Conservation (phyloP, 2,888 invertebrate species). For the Eristalis arbustorum region DNA sequence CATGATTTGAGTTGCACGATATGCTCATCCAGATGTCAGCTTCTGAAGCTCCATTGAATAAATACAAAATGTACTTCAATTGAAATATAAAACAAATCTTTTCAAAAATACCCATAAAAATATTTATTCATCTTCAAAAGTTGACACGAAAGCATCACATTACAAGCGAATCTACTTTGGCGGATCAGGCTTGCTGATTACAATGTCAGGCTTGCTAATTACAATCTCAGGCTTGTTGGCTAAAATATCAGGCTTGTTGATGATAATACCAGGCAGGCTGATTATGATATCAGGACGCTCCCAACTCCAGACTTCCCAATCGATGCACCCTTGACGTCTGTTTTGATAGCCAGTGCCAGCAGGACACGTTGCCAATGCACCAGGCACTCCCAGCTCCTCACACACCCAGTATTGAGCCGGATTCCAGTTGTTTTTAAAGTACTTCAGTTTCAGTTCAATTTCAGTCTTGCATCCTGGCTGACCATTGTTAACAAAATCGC, state of each 20-base stretch:
- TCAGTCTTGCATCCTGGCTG: slow-evolving; percentile 74
- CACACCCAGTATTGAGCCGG: slow-evolving; percentile 75
- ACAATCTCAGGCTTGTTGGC: background rate
- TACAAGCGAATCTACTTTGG: background rate
- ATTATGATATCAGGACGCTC: background rate
- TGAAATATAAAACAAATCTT: too few relatives aligned
- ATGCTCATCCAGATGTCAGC: too few relatives aligned
- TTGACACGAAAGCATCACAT: too few relatives aligned
- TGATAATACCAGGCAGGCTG: background rate
- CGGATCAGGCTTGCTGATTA: background rate
- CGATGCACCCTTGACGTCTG: background rate
- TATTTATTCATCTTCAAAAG: too few relatives aligned
- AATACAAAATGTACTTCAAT: too few relatives aligned
- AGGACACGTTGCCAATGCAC: background rate
- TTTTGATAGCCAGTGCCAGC: background rate
- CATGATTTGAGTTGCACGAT: too few relatives aligned
- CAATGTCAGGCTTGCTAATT: too few relatives aligned
- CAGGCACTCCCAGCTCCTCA: slow-evolving; percentile 1
- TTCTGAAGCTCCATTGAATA: too few relatives aligned
- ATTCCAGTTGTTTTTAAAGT: slow-evolving; percentile 76
- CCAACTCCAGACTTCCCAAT: background rate
- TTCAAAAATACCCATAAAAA: too few relatives aligned
- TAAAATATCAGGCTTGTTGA: background rate
- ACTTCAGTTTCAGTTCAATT: slow-evolving; percentile 71
- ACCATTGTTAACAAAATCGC: slow-evolving; percentile 71